Evolutionary conservation across 2,797 vertebrate genomes (phyloP).

Genomic region (Garrulus glandarius): DNA sequence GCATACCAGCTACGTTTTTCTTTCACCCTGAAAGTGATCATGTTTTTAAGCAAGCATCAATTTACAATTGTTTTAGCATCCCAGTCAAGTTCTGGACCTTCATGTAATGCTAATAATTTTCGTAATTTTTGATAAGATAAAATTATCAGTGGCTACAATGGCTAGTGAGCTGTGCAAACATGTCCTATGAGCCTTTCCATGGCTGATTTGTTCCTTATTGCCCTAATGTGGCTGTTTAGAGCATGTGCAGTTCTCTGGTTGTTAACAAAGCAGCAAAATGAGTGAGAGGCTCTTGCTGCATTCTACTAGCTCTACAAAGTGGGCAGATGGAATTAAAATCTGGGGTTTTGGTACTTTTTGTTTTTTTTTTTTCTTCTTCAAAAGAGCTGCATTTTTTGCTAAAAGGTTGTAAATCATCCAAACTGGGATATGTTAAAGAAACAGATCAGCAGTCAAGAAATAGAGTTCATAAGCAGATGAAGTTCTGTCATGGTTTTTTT

Average conservation of each 20-base stretch:
- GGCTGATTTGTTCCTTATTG: neutral
- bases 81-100: neutral
- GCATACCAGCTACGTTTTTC: neutral
- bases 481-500: neutral
- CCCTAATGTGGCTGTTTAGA: neutral
- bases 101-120: neutral
- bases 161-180: neutral
- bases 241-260: neutral
- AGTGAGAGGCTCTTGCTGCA: neutral
- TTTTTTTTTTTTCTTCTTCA: neutral
- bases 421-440: neutral
- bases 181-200: neutral
- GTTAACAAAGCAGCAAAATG: neutral
- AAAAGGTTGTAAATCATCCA: neutral
- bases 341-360: rapidly evolving
- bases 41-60: neutral
- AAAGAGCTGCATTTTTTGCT: neutral
- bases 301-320: neutral
- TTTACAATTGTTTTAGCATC: neutral
- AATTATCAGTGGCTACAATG: neutral
- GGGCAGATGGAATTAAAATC: neutral
- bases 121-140: neutral
- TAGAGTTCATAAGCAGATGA: neutral
- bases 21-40: neutral
- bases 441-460: neutral